Evolutionary conservation across 2,113 vertebrate genomes (phyloP).

Genomic region (Larimichthys crocea): DNA sequence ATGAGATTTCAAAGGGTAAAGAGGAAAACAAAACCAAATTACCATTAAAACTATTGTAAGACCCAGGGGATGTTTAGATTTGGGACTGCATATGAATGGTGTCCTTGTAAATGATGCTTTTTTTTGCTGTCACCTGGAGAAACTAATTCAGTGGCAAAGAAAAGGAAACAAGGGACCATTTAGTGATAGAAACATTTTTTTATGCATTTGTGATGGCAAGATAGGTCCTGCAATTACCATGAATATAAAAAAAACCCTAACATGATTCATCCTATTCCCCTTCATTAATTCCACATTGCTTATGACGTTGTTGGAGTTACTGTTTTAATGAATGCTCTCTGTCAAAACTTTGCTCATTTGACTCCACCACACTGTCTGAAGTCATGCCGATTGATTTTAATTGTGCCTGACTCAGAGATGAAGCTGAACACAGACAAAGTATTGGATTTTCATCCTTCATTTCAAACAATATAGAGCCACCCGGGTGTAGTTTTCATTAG

Average conservation of each 20-base stretch:
- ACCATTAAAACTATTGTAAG: constrained; percentile 40
- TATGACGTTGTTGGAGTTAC: constrained; percentile 34
- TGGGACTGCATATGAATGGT: constrained; percentile 52
- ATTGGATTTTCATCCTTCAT: constrained; percentile 51
- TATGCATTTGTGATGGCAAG: constrained; percentile 24
- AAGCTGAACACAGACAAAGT: constrained; percentile 46
- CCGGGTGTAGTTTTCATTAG: constrained; percentile 36
- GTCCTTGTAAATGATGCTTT: constrained; percentile 42
- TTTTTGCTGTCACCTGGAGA: background rate
- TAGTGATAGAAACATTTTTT: background rate
- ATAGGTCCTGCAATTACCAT: constrained; percentile 42
- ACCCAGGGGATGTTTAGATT: constrained; percentile 52
- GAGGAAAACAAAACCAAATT: constrained; percentile 35
- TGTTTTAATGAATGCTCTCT: constrained; percentile 59
- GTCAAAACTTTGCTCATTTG: constrained; percentile 51
- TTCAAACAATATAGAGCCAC: constrained; percentile 30
- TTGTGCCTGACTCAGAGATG: constrained; percentile 55
- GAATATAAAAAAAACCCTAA: constrained; percentile 17
- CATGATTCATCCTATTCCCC: constrained; percentile 39
- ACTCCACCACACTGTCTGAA: constrained; percentile 36
- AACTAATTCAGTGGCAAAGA: constrained; percentile 4
- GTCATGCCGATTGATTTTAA: constrained; percentile 62
- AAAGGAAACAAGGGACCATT: background rate
- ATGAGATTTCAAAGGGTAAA: constrained; percentile 8
- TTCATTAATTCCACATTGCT: constrained; percentile 51